Evolutionary conservation across 2,888 invertebrate genomes (phyloP).

Genomic region (Caradrina kadenii): DNA sequence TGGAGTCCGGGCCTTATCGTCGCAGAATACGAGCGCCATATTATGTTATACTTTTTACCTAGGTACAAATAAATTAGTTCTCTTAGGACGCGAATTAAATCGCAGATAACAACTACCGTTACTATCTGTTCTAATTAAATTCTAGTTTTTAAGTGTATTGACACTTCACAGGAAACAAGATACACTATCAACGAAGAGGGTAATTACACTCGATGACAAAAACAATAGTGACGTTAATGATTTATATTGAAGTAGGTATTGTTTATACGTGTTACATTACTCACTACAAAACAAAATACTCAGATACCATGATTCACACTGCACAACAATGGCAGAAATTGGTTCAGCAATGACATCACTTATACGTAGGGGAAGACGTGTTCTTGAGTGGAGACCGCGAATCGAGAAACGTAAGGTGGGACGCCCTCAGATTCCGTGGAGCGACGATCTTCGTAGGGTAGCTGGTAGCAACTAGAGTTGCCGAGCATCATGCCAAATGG

Average conservation of each 20-base stretch:
- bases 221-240: background rate
- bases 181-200: background rate
- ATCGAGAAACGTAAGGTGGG: no score
- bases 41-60: no score
- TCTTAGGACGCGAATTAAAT: background rate
- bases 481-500: no score
- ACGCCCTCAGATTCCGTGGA: no score
- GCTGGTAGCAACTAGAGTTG: no score
- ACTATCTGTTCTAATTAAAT: background rate
- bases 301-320: constrained; percentile 9
- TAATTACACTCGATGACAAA: constrained; percentile 12
- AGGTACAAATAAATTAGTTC: background rate
- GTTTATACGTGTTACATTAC: background rate
- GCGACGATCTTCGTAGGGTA: no score
- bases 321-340: background rate
- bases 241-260: background rate
- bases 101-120: background rate
- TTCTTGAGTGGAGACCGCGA: no score
- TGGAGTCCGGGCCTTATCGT: no score
- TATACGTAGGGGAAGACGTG: no score
- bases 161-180: background rate
- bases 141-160: background rate
- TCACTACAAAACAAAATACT: background rate
- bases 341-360: background rate
- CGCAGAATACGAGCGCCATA: no score